Conservation (phyloP, 1,140 invertebrate genomes). For the Cepaea nemoralis region DNA sequence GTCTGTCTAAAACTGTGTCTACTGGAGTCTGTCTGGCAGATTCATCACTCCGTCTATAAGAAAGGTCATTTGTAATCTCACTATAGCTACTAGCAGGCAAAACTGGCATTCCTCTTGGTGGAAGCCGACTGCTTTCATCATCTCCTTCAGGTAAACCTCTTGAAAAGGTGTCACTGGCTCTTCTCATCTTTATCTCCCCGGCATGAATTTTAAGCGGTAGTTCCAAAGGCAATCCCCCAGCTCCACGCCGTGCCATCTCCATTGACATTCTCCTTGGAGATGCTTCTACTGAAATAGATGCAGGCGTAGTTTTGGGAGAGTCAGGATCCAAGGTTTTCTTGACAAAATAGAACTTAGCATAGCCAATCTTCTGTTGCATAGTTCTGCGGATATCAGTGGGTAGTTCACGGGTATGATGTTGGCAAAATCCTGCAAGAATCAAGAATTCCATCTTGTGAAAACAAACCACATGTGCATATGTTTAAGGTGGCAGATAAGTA, state of each 20-base stretch:
- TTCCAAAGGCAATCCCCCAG: background rate
- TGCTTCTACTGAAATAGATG: conserved; percentile 35
- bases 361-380: conserved; percentile 41
- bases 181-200: conserved; percentile 3
- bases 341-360: conserved; percentile 40
- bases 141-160: conserved; percentile 17
- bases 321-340: conserved; percentile 38
- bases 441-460: background rate
- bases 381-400: conserved; percentile 38
- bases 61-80: conserved; percentile 23
- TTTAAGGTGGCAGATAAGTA: too few relatives aligned
- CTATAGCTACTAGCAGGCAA: background rate
- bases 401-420: conserved; percentile 29
- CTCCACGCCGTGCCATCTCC: conserved; percentile 36
- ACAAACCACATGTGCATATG: too few relatives aligned
- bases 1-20: conserved; percentile 17
- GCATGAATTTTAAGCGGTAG: background rate
- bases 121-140: background rate
- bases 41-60: conserved; percentile 11
- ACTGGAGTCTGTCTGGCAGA: background rate
- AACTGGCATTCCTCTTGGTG: conserved; percentile 1
- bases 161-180: conserved; percentile 11
- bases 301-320: conserved; percentile 28
- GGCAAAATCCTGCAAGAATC: conserved; percentile 36
- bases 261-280: conserved; percentile 39